phyloP scores from a whole-genome alignment of 2,888 invertebrate genomes.

The Drosophila nr. perissopoda region DNA sequence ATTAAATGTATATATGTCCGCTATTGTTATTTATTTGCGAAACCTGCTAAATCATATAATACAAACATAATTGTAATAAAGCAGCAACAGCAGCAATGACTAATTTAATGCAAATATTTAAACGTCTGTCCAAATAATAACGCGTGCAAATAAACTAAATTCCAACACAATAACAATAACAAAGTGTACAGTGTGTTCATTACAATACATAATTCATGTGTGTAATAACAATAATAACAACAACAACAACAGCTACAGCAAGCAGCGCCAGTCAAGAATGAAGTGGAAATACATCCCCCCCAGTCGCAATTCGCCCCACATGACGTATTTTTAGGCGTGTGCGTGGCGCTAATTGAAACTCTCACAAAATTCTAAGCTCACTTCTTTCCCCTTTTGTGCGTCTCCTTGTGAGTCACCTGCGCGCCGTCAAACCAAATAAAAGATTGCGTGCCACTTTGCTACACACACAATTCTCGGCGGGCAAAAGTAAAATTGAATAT shows the following conservation, averaged over 20 bases:
- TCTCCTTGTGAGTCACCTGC: slow-evolving; percentile 72
- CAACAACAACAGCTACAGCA: not conserved
- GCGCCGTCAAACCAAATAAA: slow-evolving; percentile 23
- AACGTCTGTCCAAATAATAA: slow-evolving; percentile 27
- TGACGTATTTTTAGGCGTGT: slow-evolving; percentile 64
- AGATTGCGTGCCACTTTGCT: slow-evolving; percentile 68
- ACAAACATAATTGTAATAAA: slow-evolving; percentile 63
- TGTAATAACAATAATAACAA: slow-evolving; percentile 42
- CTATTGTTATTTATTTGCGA: slow-evolving; percentile 44
- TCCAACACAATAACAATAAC: slow-evolving; percentile 52
- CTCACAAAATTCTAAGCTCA: slow-evolving; percentile 32
- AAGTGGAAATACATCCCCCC: slow-evolving; percentile 67
- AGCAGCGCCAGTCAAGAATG: slow-evolving; percentile 75
- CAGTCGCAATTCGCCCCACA: slow-evolving; percentile 33
- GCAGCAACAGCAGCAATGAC: slow-evolving; percentile 28
- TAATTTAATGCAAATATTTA: slow-evolving; percentile 68
- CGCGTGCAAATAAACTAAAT: slow-evolving; percentile 65
- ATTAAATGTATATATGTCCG: slow-evolving; percentile 13
- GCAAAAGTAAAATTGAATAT: slow-evolving; percentile 49
- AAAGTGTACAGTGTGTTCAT: slow-evolving; percentile 38
- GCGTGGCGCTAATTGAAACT: slow-evolving; percentile 77
- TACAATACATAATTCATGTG: slow-evolving; percentile 26
- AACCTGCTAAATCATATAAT: slow-evolving; percentile 44
- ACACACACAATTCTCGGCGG: slow-evolving; percentile 64
- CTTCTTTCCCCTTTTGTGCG: slow-evolving; percentile 6